These are phyloP conservation scores for Steinernema feltiae DNA, from an alignment of 1,140 invertebrate genomes.

Conservation along the genomic window DNA sequence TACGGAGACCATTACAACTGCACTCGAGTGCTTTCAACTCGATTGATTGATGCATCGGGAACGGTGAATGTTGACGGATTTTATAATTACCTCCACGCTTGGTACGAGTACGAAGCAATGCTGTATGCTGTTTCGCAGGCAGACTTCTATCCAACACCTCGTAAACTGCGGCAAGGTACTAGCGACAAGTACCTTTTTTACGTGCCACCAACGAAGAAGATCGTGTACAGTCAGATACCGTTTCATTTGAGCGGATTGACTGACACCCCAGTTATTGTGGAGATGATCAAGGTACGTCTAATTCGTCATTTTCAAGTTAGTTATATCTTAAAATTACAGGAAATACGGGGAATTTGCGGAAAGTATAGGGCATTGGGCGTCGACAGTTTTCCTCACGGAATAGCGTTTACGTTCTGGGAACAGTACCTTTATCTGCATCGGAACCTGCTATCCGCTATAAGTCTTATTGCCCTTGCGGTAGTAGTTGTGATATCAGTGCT, in stretches of 20 bases:
- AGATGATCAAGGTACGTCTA: conserved; percentile 66
- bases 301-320: not conserved
- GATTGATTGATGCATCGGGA: conserved; percentile 78
- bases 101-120: conserved; percentile 79
- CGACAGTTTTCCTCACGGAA: conserved; percentile 90
- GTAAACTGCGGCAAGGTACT: conserved; percentile 75
- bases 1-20: conserved; percentile 48
- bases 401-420: conserved; percentile 92
- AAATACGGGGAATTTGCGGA: conserved; percentile 72
- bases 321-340: conserved; percentile 39
- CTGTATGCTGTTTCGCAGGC: conserved; percentile 78
- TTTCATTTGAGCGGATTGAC: conserved; percentile 72
- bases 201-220: conserved; percentile 83
- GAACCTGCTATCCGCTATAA: not conserved
- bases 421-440: conserved; percentile 76
- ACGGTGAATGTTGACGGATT: conserved; percentile 92
- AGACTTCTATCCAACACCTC: conserved; percentile 69
- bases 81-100: conserved; percentile 95
- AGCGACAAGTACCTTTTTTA: conserved; percentile 64
- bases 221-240: conserved; percentile 86
- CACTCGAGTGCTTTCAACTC: conserved; percentile 60
- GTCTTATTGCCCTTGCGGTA: conserved; percentile 65
- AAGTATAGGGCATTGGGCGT: conserved; percentile 78
- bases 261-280: conserved; percentile 74
- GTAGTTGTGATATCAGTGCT: conserved; percentile 70